Evolutionary conservation across 2,888 invertebrate genomes (phyloP), one percentile per base, ranked within the genome.

Genomic region (Rhingia rostrata): DNA sequence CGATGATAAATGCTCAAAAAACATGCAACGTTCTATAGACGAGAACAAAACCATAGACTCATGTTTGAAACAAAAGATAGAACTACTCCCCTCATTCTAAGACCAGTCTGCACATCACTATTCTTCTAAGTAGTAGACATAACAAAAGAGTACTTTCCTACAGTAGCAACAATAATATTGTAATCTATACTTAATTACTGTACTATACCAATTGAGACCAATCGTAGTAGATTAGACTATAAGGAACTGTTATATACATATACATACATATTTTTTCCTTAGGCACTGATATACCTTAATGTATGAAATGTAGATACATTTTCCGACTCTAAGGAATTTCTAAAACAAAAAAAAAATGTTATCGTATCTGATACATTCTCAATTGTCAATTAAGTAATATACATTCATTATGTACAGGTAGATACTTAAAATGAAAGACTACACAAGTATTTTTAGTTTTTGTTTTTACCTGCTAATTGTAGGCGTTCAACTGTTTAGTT

Each of bases 1-100:
- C 91, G 10, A 90, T 91, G 89, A 91, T 92, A 83, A 89, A 91
- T 87, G 88, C 89, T 87, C 90, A 91, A 87, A 91, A 91, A 88
- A 92, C 91, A 12, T 92, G 92, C 79, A 91, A 91, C 86, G 91
- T 92, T 79, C 89, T 92, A 77, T 92, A 91, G 89, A 87, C n/a
- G 4, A 6, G 54, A 22, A 7, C 5, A 60, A 10, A 10, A 1
- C 3, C 32, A 4, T 33, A 2, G 1, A 22, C 22, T 12, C n/a
- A 51, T 47, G n/a, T 43, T 43, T 22, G 22, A 54, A 56, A 56
- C 5, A 45, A 12, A 9, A 2, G 10, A 32, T 9, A 9, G 7
- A 9, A 60, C 7, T 51, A 10, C 63, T 58, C 14, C 33, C 43
- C n/a, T 45, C 6, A 22, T 12, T 35, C 6, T 32, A 49, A 63